A percentile compares a stretch with the other conserved stretches of the same genome.
These are phyloP conservation scores for Butorides virescens DNA, from an alignment of 2,113 vertebrate species.

Conservation along the genomic window DNA sequence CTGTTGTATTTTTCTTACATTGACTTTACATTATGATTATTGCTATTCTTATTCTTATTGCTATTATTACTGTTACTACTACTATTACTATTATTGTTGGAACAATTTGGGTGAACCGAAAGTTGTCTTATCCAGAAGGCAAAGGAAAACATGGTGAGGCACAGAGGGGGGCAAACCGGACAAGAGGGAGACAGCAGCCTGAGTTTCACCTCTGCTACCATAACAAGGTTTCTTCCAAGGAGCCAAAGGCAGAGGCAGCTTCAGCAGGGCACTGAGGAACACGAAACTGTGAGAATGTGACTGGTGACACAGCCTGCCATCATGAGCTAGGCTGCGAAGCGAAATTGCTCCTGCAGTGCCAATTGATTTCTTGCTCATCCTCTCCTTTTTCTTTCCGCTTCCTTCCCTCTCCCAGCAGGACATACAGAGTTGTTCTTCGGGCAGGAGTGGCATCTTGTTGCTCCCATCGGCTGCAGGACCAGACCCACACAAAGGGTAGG, in stretches of 20 bases:
- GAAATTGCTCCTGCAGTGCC: not conserved
- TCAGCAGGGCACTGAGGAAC: not conserved
- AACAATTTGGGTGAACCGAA: not conserved
- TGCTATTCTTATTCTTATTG: not conserved
- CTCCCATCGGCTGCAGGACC: not conserved
- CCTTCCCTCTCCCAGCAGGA: not conserved
- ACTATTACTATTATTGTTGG: not conserved
- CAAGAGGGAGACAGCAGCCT: not conserved
- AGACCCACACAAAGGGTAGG: not conserved
- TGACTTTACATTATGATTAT: not conserved
- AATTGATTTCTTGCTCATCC: not conserved
- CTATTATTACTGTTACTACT: not conserved
- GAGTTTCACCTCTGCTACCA: not conserved
- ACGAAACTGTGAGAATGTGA: accelerated
- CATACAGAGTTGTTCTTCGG: not conserved
- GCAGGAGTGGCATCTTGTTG: not conserved
- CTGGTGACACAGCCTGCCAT: not conserved
- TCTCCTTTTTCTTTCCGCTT: not conserved
- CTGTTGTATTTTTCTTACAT: not conserved
- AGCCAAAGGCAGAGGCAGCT: not conserved
- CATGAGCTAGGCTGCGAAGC: not conserved
- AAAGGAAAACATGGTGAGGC: not conserved
- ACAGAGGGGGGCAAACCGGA: not conserved
- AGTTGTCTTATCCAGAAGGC: not conserved
- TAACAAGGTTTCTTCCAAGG: not conserved